Evolutionary conservation across 1,140 invertebrate species (phyloP).

Genomic region (Penaeus vannamei): DNA sequence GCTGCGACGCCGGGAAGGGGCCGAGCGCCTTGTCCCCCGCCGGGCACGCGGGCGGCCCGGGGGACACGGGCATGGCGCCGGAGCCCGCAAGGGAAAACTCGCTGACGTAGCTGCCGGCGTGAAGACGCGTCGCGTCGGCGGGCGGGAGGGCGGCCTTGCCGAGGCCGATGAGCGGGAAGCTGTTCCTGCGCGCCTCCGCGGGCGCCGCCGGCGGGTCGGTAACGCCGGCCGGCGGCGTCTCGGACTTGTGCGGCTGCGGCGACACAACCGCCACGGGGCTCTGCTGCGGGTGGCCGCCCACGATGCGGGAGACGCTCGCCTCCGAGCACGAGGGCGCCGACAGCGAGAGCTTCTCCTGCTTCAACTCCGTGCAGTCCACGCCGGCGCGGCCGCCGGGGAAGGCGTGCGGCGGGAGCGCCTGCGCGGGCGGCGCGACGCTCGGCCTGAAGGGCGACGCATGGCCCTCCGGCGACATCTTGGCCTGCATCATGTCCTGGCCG

Average conservation of each 20-base stretch:
- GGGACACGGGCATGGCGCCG: neutral
- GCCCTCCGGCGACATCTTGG: no score
- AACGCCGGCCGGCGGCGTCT: conserved; percentile 30
- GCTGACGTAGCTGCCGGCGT: conserved; percentile 10
- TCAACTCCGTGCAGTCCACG: conserved; percentile 24
- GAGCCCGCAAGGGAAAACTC: conserved; percentile 28
- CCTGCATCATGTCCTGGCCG: no score
- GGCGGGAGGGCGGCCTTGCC: conserved; percentile 29
- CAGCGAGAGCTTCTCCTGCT: conserved; percentile 12
- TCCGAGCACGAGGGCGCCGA: neutral
- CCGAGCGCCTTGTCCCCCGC: conserved; percentile 23
- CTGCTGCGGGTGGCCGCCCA: conserved; percentile 27
- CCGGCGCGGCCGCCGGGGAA: no score
- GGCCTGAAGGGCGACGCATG: no score
- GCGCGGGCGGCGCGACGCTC: no score
- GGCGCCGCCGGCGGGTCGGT: neutral
- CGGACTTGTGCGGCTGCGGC: conserved; percentile 55
- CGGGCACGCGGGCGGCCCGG: neutral
- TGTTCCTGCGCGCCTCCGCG: conserved; percentile 42
- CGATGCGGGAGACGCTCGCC: neutral
- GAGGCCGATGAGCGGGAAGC: conserved; percentile 32
- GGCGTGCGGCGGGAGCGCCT: no score
- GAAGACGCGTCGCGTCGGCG: conserved; percentile 4
- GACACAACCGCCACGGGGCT: conserved; percentile 58
- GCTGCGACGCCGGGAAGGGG: conserved; percentile 22